phyloP scores from a whole-genome alignment of 2,888 invertebrate species.

The Diarsia dahlii region DNA sequence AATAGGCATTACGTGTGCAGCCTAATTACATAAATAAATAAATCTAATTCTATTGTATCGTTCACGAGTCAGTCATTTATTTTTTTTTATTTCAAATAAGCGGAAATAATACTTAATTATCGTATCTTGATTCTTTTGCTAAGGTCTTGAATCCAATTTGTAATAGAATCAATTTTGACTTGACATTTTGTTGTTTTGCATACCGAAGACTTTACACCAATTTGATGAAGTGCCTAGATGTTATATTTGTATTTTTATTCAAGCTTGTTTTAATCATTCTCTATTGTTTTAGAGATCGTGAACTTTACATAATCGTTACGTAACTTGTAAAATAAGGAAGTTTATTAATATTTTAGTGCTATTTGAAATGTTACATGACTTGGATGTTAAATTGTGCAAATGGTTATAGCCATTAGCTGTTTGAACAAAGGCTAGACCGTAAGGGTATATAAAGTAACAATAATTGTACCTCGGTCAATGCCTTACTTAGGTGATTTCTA shows the following conservation, averaged over 20 bases:
- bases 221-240: constrained; percentile 2
- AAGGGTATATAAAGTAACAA: constrained; percentile 1
- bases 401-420: constrained; percentile 25
- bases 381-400: constrained; percentile 53
- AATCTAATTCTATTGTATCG: constrained; percentile 22
- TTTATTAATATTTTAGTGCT: constrained; percentile 60
- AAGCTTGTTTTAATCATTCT: constrained; percentile 18
- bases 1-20: constrained; percentile 12
- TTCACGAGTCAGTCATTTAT: background rate
- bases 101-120: constrained; percentile 26
- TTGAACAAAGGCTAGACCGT: constrained; percentile 32
- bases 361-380: constrained; percentile 56
- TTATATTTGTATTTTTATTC: constrained; percentile 30
- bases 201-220: background rate
- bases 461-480: constrained; percentile 9
- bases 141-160: background rate
- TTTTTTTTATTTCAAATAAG: constrained; percentile 11
- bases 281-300: constrained; percentile 58
- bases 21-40: constrained; percentile 21
- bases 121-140: constrained; percentile 4
- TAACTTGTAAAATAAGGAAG: constrained; percentile 74
- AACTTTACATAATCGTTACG: constrained; percentile 72
- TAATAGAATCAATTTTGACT: constrained; percentile 8
- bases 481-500: constrained; percentile 3
- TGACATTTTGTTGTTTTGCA: background rate